Evolutionary conservation across 2,888 invertebrate species (phyloP).

Genomic region (Oxyscelio sp.): DNA sequence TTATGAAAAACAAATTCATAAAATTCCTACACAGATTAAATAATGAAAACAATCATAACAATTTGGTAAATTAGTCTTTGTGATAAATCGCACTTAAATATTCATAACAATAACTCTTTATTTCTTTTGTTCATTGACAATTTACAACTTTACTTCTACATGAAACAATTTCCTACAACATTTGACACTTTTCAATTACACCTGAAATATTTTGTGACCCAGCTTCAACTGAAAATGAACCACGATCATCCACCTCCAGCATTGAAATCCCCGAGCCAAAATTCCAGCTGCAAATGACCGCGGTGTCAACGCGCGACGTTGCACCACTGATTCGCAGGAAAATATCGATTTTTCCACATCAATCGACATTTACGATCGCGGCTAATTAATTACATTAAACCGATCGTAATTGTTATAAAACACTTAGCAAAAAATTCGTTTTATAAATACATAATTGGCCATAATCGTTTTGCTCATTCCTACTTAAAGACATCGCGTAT

Average conservation of each 20-base stretch:
- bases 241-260: constrained; percentile 37
- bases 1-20: no score
- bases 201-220: no score
- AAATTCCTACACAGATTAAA: no score
- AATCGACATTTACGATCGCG: constrained; percentile 10
- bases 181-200: no score
- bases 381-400: constrained; percentile 52
- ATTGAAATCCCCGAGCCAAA: constrained; percentile 53
- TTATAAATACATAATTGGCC: constrained; percentile 43
- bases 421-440: constrained; percentile 6
- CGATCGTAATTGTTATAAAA: constrained; percentile 36
- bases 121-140: no score
- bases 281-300: constrained; percentile 16
- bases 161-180: no score
- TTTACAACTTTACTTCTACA: no score
- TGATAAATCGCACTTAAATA: no score
- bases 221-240: no score
- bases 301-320: background rate
- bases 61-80: no score
- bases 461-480: constrained; percentile 23
- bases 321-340: background rate
- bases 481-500: constrained; percentile 17
- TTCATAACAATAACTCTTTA: no score
- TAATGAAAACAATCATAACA: no score
- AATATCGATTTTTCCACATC: constrained; percentile 30